Conservation (phyloP, 1,140 invertebrate genomes). For the Trichonephila clavipes region DNA sequence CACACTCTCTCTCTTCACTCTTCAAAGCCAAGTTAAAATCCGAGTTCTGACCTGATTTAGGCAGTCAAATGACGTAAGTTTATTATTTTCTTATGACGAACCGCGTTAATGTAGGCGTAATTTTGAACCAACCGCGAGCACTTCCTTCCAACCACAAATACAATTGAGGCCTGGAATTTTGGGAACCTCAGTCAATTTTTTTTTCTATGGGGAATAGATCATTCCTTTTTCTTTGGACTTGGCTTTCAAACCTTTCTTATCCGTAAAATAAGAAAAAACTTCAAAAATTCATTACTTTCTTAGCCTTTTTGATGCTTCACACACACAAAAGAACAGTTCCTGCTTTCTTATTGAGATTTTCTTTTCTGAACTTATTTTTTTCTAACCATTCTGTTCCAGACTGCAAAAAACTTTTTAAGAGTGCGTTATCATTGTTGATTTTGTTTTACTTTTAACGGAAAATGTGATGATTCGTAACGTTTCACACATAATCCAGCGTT, state of each 20-base stretch:
- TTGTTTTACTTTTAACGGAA: too few species aligned
- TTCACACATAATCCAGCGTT: too few species aligned
- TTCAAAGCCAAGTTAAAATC: neutral
- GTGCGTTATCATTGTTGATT: too few species aligned
- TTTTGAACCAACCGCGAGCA: neutral
- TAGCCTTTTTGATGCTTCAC: neutral
- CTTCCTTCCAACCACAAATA: slow-evolving; percentile 16
- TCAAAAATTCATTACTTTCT: neutral
- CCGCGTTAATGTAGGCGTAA: slow-evolving; percentile 21
- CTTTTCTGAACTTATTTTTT: neutral
- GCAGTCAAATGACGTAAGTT: slow-evolving; percentile 5
- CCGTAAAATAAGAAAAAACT: neutral
- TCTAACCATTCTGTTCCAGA: neutral
- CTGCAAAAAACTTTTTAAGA: too few species aligned
- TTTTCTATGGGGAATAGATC: too few species aligned
- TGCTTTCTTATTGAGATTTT: neutral
- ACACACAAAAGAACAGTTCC: neutral
- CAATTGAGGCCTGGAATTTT: slow-evolving; percentile 10
- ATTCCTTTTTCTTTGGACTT: neutral
- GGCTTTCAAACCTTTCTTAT: neutral
- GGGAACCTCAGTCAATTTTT: neutral
- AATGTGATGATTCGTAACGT: too few species aligned
- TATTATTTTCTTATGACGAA: slow-evolving; percentile 27
- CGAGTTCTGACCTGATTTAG: slow-evolving; percentile 14
- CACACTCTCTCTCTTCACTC: neutral